A percentile compares a stretch with the other conserved stretches of the same genome.
Conservation (phyloP, 2,113 vertebrate genomes). For the Toxotes jaculatrix region DNA sequence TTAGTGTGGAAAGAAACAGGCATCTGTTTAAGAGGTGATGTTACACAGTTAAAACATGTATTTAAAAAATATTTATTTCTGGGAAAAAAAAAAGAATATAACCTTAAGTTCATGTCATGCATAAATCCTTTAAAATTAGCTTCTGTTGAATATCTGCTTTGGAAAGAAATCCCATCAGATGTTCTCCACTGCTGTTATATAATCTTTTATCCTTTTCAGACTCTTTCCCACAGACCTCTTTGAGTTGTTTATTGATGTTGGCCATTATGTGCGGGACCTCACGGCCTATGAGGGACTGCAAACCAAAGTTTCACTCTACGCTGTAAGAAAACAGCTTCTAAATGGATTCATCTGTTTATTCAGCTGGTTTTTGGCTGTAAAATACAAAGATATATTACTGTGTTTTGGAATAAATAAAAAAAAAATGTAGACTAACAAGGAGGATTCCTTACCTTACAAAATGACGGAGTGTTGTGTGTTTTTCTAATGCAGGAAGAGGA, state of each 20-base stretch:
- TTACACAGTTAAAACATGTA: background rate
- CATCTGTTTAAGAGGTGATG: slow-evolving; percentile 91
- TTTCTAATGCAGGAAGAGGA: slow-evolving; percentile 84
- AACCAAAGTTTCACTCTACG: slow-evolving; percentile 85
- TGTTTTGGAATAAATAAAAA: background rate
- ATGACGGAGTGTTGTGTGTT: background rate
- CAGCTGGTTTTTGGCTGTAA: slow-evolving; percentile 1
- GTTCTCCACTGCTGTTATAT: slow-evolving; percentile 28
- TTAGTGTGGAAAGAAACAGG: slow-evolving; percentile 92
- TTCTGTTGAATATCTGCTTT: slow-evolving; percentile 1
- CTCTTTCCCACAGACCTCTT: slow-evolving; percentile 91
- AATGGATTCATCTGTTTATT: slow-evolving; percentile 17
- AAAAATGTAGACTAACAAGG: background rate
- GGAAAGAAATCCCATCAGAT: slow-evolving; percentile 10
- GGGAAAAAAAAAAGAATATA: background rate
- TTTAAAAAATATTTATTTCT: background rate
- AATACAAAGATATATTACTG: background rate
- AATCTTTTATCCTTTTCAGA: slow-evolving; percentile 71
- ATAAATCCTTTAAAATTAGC: background rate
- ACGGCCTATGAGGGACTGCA: slow-evolving; percentile 87
- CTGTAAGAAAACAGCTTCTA: slow-evolving; percentile 78
- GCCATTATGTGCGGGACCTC: slow-evolving; percentile 91
- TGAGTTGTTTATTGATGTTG: slow-evolving; percentile 93
- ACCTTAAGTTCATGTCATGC: background rate
- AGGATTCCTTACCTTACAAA: background rate